phyloP scores from a whole-genome alignment of 23 tunicate genomes.

The Phallusia fumigata region DNA sequence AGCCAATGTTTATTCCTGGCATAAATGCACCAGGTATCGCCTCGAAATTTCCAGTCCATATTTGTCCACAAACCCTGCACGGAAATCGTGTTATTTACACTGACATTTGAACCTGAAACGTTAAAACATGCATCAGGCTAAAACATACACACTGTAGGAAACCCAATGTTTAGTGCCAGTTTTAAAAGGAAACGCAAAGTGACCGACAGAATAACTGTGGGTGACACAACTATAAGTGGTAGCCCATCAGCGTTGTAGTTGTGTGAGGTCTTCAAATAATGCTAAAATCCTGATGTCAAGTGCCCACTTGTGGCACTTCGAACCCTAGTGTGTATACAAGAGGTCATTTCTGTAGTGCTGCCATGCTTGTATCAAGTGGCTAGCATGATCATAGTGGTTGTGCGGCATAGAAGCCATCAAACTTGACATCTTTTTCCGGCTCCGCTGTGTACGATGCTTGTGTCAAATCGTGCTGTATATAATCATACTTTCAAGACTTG shows the following conservation, averaged over 20 bases:
- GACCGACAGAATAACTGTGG: background rate
- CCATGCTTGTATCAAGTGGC: background rate
- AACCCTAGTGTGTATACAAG: conserved; percentile 2
- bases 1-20: background rate
- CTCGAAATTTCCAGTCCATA: background rate
- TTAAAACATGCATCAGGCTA: no score
- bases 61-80: background rate
- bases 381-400: background rate
- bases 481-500: no score
- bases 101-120: background rate
- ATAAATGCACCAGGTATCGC: no score
- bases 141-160: no score
- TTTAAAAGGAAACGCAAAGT: background rate
- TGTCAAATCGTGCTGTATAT: no score
- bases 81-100: background rate
- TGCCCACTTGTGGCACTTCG: background rate
- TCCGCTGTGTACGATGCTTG: no score
- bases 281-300: background rate
- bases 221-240: background rate
- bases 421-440: no score
- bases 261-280: background rate
- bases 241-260: background rate
- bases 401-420: background rate
- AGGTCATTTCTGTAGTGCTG: background rate
- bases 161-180: background rate